Percentiles rank a stretch among this genome's conserved stretches.
Conservation (phyloP, 2,888 invertebrate species). For the Marronus borbonicus region DNA sequence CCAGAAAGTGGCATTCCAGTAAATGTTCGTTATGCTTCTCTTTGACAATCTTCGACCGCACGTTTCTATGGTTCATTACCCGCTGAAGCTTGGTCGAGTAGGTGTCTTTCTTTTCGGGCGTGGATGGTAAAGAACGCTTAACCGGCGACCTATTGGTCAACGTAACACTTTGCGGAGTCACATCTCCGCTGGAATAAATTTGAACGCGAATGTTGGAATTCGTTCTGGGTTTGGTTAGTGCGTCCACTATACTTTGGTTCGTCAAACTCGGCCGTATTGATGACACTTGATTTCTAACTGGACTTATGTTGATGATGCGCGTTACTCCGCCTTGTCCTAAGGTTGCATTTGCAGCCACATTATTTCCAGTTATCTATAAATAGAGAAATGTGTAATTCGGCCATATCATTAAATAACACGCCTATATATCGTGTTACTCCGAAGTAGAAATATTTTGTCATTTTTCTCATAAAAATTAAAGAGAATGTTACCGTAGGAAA, state of each 20-base stretch:
- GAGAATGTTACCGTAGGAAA: too few species aligned
- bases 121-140: constrained; percentile 70
- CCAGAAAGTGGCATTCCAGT: constrained; percentile 89
- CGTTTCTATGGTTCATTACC: constrained; percentile 81
- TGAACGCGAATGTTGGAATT: constrained; percentile 66
- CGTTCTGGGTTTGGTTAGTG: constrained; percentile 64
- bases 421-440: too few species aligned
- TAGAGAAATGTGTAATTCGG: constrained; percentile 17
- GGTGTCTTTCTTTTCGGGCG: constrained; percentile 71
- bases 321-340: constrained; percentile 71
- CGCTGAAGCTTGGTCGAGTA: constrained; percentile 76
- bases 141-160: constrained; percentile 66
- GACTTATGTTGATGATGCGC: constrained; percentile 72
- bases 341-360: constrained; percentile 58
- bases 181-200: constrained; percentile 57
- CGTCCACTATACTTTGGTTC: constrained; percentile 69
- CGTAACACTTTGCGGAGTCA: constrained; percentile 57
- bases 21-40: constrained; percentile 85
- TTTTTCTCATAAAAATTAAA: too few species aligned
- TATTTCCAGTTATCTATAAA: constrained; percentile 53
- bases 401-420: too few species aligned
- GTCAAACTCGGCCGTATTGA: constrained; percentile 68
- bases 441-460: too few species aligned
- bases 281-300: constrained; percentile 65
- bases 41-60: constrained; percentile 78